Base-by-base conservation (phyloP, 2,888 invertebrate species). In the Serrognathus titanus region DNA sequence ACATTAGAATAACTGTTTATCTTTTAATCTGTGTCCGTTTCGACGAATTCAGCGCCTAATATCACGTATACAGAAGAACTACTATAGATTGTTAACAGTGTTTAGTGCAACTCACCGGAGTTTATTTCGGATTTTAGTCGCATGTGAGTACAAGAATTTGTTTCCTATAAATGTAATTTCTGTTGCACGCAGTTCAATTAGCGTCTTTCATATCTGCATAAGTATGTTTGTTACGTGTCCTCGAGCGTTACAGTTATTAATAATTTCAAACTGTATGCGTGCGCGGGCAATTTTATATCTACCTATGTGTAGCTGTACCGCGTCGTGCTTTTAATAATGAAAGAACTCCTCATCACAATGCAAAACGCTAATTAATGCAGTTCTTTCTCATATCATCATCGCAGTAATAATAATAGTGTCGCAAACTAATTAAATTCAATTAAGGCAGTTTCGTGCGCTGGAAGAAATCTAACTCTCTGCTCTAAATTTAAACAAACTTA, bases 221-320 rank as follows among this genome's bases (percentile, higher is more conserved):
- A 31, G 5, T 16, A 16, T 31, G 24, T 31, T 31, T 7, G 24
- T 35, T 43, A 45, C 50, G 55, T 55, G 55, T 43, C 55, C 55
- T 55, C 55, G 45, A 55, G 43, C 49, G 50, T 55, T 55, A 55
- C 55, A 55, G 55, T 55, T 55, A 55, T 55, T 55, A 45, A 50
- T 55, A 47, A 53, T 48, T 48, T 48, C 53, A 48, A 48, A 48
- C 48, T 55, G 38, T 50, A 40, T 51, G 48, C 57, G 52, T 57
- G 52, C 48, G 51, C 41, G 47, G 41, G n/a, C n/a, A 43, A 43
- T 16, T 20, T 13, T 16, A 20, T n/a, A n/a, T n/a, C n/a, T n/a
- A n/a, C n/a, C n/a, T n/a, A n/a, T n/a, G n/a, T n/a, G n/a, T n/a
- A n/a, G n/a, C n/a, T n/a, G n/a, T n/a, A n/a, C n/a, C n/a, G 47